Conservation (phyloP, 2,888 invertebrate genomes). For the Caenorhabditis sp. region DNA sequence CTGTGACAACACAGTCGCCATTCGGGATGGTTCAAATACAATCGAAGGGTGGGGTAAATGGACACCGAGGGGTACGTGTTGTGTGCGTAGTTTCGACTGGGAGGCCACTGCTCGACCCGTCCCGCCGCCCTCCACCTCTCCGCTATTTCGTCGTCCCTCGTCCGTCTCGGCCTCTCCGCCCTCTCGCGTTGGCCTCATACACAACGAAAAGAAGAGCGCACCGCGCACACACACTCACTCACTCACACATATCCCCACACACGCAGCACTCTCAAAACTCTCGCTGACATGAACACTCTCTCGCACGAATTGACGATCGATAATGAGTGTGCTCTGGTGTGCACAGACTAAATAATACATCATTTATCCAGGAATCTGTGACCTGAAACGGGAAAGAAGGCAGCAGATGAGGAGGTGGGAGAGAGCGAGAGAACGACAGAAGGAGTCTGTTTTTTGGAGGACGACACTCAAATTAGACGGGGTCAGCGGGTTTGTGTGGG, state of each 20-base stretch:
- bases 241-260: slow-evolving; percentile 15
- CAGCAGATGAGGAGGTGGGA: slow-evolving; percentile 1
- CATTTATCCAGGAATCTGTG: slow-evolving; percentile 44
- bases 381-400: slow-evolving; percentile 17
- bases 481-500: slow-evolving; percentile 13
- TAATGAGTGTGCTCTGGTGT: slow-evolving; percentile 39
- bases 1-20: slow-evolving; percentile 31
- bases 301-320: slow-evolving; percentile 11
- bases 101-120: slow-evolving; percentile 52
- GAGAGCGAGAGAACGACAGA: slow-evolving; percentile 32
- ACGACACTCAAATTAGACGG: slow-evolving; percentile 41
- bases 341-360: slow-evolving; percentile 43
- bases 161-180: background rate
- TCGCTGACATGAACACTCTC: slow-evolving; percentile 8
- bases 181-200: slow-evolving; percentile 40
- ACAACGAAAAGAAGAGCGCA: slow-evolving; percentile 27
- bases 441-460: slow-evolving; percentile 19
- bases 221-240: slow-evolving; percentile 7
- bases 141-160: slow-evolving; percentile 38
- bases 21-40: slow-evolving; percentile 41
- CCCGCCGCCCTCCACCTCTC: slow-evolving; percentile 17
- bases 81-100: slow-evolving; percentile 57
- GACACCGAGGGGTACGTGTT: slow-evolving; percentile 56
- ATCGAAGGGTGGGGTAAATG: slow-evolving; percentile 40
- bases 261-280: slow-evolving; percentile 12